Conservation (phyloP, 1,140 invertebrate genomes). For the Sitophilus oryzae region DNA sequence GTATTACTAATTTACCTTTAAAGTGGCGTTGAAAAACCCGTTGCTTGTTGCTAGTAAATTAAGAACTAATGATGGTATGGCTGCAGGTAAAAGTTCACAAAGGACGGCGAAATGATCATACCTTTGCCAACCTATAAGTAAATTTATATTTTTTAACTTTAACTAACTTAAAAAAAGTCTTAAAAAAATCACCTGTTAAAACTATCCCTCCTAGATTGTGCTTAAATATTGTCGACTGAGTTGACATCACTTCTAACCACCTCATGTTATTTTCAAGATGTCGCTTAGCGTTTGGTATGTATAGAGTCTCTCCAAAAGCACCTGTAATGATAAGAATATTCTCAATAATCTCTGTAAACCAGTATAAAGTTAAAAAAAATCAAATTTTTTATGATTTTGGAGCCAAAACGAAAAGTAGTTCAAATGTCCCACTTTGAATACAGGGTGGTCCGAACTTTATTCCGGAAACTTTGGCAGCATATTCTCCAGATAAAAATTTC, state of each 20-base stretch:
- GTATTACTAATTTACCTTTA: conserved; percentile 34
- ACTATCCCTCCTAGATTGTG: conserved; percentile 60
- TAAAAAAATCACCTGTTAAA: conserved; percentile 52
- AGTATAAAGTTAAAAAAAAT: neutral
- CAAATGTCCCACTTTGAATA: neutral
- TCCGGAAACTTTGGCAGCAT: no score
- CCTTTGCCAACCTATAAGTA: conserved; percentile 59
- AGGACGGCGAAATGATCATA: conserved; percentile 91
- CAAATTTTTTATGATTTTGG: no score
- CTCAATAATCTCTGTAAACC: conserved; percentile 35
- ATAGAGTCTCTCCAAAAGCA: conserved; percentile 72
- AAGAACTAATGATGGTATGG: conserved; percentile 66
- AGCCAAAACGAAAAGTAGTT: neutral
- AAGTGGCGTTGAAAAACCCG: conserved; percentile 57
- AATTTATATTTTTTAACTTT: neutral
- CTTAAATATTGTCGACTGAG: conserved; percentile 43
- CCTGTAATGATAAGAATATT: conserved; percentile 44
- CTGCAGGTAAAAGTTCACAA: conserved; percentile 83
- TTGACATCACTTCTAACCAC: conserved; percentile 57
- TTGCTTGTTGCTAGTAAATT: conserved; percentile 54
- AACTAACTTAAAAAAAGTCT: neutral
- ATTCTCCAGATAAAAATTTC: no score
- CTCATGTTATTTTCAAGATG: conserved; percentile 67
- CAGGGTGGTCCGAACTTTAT: no score
- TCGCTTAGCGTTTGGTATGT: conserved; percentile 59